A percentile compares a stretch with the other conserved stretches of the same genome.
phyloP scores from a whole-genome alignment of 2,888 invertebrate species.

The Diogma glabrata region DNA sequence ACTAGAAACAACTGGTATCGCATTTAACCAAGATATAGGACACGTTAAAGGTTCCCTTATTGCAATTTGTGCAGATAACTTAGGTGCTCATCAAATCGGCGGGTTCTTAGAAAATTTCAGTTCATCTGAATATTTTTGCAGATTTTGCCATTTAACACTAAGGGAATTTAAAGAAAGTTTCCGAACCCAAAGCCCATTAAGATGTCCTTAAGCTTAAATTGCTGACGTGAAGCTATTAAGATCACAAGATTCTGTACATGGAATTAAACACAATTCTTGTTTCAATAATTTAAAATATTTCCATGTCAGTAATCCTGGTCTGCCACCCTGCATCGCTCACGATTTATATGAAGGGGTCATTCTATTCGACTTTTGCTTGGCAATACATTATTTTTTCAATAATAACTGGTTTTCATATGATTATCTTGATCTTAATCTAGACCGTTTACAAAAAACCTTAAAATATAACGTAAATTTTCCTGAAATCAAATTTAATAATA shows the following conservation, averaged over 20 bases:
- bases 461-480: slow-evolving; percentile 10
- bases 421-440: neutral
- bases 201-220: too few relatives aligned
- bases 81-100: too few relatives aligned
- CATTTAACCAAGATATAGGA: too few relatives aligned
- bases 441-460: slow-evolving; percentile 4
- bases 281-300: slow-evolving; percentile 22
- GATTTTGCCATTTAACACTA: too few relatives aligned
- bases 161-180: too few relatives aligned
- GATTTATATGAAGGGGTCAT: slow-evolving; percentile 19
- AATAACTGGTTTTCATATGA: neutral
- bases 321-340: slow-evolving; percentile 25
- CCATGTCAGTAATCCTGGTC: slow-evolving; percentile 22
- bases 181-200: too few relatives aligned
- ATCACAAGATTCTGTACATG: slow-evolving; percentile 13
- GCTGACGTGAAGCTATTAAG: neutral
- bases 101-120: too few relatives aligned
- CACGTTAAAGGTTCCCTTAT: too few relatives aligned
- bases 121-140: too few relatives aligned
- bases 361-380: neutral
- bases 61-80: too few relatives aligned
- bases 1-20: too few relatives aligned
- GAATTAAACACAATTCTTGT: slow-evolving; percentile 22
- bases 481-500: slow-evolving; percentile 4
- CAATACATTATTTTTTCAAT: neutral